Conservation (phyloP, 2,797 vertebrate species). For the Glyptemys insculpta region DNA sequence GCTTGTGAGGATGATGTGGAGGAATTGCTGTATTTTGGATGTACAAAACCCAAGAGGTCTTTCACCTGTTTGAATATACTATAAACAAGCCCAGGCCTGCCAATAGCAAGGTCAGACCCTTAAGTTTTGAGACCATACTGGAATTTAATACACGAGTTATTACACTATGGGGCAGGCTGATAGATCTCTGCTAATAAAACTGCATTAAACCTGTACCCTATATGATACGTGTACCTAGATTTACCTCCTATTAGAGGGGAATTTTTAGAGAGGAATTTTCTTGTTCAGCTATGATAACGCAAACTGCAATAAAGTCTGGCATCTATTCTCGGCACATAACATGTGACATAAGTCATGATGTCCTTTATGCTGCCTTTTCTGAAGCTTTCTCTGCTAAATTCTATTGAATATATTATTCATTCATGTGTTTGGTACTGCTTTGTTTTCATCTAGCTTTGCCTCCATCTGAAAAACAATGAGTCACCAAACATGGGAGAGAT, state of each 20-base stretch:
- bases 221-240: not conserved
- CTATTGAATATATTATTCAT: not conserved
- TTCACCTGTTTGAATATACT: not conserved
- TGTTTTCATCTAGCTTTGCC: not conserved
- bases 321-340: not conserved
- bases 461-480: not conserved
- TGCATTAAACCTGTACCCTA: not conserved
- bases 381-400: not conserved
- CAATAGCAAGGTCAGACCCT: not conserved
- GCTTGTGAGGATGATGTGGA: not conserved
- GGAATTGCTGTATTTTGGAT: not conserved
- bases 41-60: not conserved
- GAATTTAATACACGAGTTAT: not conserved
- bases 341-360: not conserved
- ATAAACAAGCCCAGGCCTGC: not conserved
- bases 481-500: fast-evolving
- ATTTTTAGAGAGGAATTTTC: not conserved
- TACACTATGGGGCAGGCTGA: not conserved
- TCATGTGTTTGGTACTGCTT: not conserved
- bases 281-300: not conserved
- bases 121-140: not conserved
- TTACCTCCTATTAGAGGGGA: not conserved
- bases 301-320: not conserved
- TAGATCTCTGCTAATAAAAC: not conserved
- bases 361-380: not conserved